Base-by-base conservation (phyloP, 1,140 invertebrate species). In the Nixonia krombeini region DNA sequence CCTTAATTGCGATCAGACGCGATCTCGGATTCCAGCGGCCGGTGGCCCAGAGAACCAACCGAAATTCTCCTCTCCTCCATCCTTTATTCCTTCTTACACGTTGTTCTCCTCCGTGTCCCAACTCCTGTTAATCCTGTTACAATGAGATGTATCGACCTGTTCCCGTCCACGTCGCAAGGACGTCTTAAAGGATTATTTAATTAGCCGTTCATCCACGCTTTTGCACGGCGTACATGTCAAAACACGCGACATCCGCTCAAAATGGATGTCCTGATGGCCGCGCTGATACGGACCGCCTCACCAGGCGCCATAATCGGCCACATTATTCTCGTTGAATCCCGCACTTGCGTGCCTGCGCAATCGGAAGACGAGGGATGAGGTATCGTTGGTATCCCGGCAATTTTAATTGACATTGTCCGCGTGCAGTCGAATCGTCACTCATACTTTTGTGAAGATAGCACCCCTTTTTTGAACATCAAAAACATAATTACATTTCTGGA, bases 81-180 rank as follows among this genome's bases (percentile, higher is more conserved):
- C 46, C 57, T 68, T 66, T 57, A 59, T 67, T 66, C 70, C 40
- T 64, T 50, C 25, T 44, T 12, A 38, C 45, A 15, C 46, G 51
- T 66, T 64, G 58, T 67, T 61, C 50, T 56, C 56, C 42, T 31
- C 58, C 70, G 69, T 80, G 79, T 81, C 74, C 73, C 79, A 77
- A 84, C 82, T 84, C 73, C 83, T 85, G 81, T 85, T 84, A 76
- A 75, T 80, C 75, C 77, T 82, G 82, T 83, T 83, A 82, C 79
- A 80, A 85, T 82, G 79, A 81, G 80, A 83, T 84, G 83, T 84
- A 83, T 82, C 82, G 77, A 77, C 76, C 82, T 82, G 80, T 82
- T 81, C 74, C 70, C 70, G 67, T 72, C 70, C 73, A 56, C 65
- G 55, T 73, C 64, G 56, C 67, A 66, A 75, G 59, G 70, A 73